These are phyloP conservation scores for Lagocephalus sceleratus DNA, from an alignment of 2,797 vertebrate species.

Conservation along the genomic window DNA sequence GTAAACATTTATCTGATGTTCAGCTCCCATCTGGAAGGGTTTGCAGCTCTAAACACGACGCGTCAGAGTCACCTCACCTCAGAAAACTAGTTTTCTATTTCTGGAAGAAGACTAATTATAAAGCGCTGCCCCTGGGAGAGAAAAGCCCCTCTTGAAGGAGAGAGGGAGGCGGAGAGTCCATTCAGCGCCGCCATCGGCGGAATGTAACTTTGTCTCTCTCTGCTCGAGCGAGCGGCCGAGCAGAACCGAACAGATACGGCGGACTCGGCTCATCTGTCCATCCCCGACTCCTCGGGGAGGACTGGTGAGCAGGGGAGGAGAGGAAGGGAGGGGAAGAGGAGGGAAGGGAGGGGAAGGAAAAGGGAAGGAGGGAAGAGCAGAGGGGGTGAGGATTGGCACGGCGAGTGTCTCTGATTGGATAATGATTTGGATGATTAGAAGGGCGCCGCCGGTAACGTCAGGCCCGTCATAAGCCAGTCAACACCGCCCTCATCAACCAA, in stretches of 20 bases:
- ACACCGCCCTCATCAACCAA: conserved; percentile 58
- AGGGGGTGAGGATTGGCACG: conserved; percentile 49
- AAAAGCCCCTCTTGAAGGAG: conserved; percentile 62
- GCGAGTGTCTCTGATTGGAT: conserved; percentile 74
- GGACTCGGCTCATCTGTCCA: conserved; percentile 69
- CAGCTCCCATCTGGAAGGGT: conserved; percentile 23
- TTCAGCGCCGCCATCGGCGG: conserved; percentile 56
- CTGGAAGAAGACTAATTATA: conserved; percentile 72
- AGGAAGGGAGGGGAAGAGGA: conserved; percentile 22
- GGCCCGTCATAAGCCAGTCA: conserved; percentile 64
- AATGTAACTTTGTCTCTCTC: conserved; percentile 66
- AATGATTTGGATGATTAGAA: conserved; percentile 76
- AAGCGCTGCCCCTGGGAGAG: conserved; percentile 64
- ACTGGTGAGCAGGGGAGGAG: conserved; percentile 20
- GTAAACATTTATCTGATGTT: conserved; percentile 25
- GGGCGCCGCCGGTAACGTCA: conserved; percentile 54
- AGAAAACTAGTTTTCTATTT: conserved; percentile 76
- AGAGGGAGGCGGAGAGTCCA: conserved; percentile 51
- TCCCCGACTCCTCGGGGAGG: conserved; percentile 60
- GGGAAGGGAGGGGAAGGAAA: conserved; percentile 32
- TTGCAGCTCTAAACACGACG: conserved; percentile 36
- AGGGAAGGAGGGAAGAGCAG: conserved; percentile 31
- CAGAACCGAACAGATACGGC: conserved; percentile 71
- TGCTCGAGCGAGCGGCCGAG: conserved; percentile 59
- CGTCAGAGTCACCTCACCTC: conserved; percentile 60